Evolutionary conservation across 2,113 vertebrate genomes (phyloP).

Genomic region (Oriolus oriolus): DNA sequence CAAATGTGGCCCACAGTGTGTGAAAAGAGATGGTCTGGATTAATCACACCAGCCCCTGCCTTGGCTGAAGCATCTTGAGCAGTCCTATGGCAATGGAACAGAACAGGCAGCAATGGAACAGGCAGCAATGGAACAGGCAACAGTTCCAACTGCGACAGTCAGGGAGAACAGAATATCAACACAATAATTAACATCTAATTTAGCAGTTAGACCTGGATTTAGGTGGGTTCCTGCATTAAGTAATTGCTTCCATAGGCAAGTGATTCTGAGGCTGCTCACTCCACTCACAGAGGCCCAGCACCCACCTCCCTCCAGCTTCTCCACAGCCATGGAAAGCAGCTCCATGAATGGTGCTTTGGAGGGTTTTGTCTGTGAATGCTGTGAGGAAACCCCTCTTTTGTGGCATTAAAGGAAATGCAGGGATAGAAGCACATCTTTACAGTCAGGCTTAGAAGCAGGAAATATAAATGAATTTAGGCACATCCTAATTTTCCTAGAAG

Average conservation of each 20-base stretch:
- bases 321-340: neutral
- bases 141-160: neutral
- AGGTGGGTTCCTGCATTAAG: neutral
- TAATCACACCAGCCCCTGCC: neutral
- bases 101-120: neutral
- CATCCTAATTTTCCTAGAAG: neutral
- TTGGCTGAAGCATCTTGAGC: neutral
- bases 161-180: neutral
- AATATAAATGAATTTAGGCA: neutral
- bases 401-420: neutral
- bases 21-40: neutral
- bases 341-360: neutral
- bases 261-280: neutral
- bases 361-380: neutral
- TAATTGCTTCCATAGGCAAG: neutral
- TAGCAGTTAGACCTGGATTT: neutral
- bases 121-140: neutral
- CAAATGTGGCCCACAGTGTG: neutral
- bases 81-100: neutral
- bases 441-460: neutral
- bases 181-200: neutral
- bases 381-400: neutral
- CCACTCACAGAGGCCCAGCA: neutral
- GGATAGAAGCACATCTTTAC: neutral
- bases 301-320: neutral